Base-by-base conservation (phyloP, 2,113 vertebrate species). In the Ciconia stormi region DNA sequence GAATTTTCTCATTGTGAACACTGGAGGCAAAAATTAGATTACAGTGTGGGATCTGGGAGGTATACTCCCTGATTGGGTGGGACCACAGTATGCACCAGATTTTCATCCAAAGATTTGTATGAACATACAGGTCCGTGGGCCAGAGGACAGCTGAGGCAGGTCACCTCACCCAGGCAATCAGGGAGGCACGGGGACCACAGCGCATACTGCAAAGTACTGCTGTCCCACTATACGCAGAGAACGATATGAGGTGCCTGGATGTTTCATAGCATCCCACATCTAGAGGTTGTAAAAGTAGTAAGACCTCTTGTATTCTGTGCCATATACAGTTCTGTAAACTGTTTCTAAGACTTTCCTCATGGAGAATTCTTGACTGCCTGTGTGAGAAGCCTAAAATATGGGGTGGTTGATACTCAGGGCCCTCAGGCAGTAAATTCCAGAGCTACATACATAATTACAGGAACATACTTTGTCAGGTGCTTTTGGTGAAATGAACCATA, bases 191-290 rank as follows among this genome's bases (percentile, higher is more conserved):
- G 4, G 17, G 9, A 83, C 5, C 27, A 14, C 44, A 42, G 6
- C 0, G 0, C 7, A 0, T 21, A 7, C 34, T 22, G 29, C 56
- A 34, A 47, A 84, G 47, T 36, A 4, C 14, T 82, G 42, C 26
- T 82, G 18, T 32, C 44, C 40, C 30, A 32, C 22, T 15, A 3
- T 4, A 30, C 17, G 20, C 22, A n/a, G 26, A 69, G 22, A 63
- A 29, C 18, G 4, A 2, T 16, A 18, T 11, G 11, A 77, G 9
- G 4, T 19, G 18, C 16, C 9, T 49, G 22, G 67, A 16, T 34
- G 3, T 78, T 83, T 71, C 49, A 36, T 52, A 17, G 32, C 30
- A 44, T 52, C 20, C 13, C 18, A 52, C 19, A 70, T 20, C 20
- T 36, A 44, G 25, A 3, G 18, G 5, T 16, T 55, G 15, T 71